These are phyloP conservation scores for Microvelia longipes DNA, from an alignment of 1,140 invertebrate species.

Conservation along the genomic window DNA sequence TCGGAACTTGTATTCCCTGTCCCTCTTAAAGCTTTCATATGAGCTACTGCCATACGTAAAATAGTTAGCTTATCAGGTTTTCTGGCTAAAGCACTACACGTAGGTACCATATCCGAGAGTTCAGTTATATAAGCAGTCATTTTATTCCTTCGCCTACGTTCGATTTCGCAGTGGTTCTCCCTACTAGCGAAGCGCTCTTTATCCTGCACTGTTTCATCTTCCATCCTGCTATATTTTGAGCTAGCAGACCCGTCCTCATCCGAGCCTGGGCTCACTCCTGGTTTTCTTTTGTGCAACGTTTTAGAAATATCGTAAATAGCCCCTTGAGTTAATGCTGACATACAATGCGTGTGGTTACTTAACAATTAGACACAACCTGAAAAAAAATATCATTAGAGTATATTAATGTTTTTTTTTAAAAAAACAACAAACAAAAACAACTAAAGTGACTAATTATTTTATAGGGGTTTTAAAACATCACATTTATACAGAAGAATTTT, in stretches of 20 bases:
- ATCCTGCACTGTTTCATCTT: conserved; percentile 84
- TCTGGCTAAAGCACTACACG: conserved; percentile 86
- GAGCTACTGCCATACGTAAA: conserved; percentile 95
- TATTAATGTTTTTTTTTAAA: no score
- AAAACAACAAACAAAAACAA: no score
- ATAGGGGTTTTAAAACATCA: no score
- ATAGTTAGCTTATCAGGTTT: conserved; percentile 99
- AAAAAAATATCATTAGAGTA: no score
- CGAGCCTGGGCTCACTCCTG: conserved; percentile 45
- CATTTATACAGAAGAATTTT: no score
- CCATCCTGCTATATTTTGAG: conserved; percentile 68
- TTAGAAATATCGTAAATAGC: conserved; percentile 44
- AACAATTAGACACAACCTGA: no score
- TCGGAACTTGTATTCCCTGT: conserved; percentile 87
- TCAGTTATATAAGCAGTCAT: conserved; percentile 99
- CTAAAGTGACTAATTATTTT: no score
- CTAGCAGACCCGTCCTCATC: conserved; percentile 69
- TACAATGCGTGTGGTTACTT: no score
- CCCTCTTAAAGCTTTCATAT: conserved; percentile 93
- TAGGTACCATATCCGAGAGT: conserved; percentile 98
- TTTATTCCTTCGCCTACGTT: conserved; percentile 92
- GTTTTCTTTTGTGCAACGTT: conserved; percentile 40
- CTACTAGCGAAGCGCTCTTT: conserved; percentile 90
- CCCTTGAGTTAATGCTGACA: conserved; percentile 47
- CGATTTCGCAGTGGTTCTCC: conserved; percentile 99